A percentile compares a stretch with the other conserved stretches of the same genome.
Conservation (phyloP, 2,888 invertebrate species). For the Phorcus lineatus region DNA sequence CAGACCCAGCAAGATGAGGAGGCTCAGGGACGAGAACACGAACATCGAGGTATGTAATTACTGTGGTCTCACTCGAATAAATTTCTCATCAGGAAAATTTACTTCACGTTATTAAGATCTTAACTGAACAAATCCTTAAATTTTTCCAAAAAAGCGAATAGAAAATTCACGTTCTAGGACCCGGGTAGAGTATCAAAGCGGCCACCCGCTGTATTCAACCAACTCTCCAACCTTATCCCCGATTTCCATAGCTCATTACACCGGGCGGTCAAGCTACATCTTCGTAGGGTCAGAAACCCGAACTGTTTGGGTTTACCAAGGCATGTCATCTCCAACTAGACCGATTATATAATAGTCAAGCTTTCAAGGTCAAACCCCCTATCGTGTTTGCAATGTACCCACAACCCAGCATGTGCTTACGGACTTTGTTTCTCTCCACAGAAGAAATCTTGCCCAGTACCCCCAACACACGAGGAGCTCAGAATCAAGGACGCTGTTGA, state of each 20-base stretch:
- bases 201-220: neutral
- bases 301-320: neutral
- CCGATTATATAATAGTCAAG: neutral
- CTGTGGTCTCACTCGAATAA: too few species aligned
- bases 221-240: neutral
- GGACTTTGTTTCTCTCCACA: neutral
- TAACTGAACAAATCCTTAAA: too few species aligned
- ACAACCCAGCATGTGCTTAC: neutral
- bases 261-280: neutral
- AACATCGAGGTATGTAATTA: neutral
- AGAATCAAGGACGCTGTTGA: slow-evolving; percentile 23
- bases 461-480: neutral
- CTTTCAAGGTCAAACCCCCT: neutral
- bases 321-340: neutral
- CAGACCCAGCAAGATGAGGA: slow-evolving; percentile 15
- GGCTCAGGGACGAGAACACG: neutral
- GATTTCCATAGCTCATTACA: slow-evolving; percentile 17
- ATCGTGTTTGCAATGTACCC: neutral
- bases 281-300: neutral
- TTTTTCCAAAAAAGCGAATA: too few species aligned
- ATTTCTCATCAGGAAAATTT: too few species aligned
- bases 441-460: neutral
- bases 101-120: too few species aligned
- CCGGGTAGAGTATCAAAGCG: neutral
- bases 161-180: neutral